Base-by-base conservation (phyloP, 2,888 invertebrate species). In the Eupeodes latifasciatus region DNA sequence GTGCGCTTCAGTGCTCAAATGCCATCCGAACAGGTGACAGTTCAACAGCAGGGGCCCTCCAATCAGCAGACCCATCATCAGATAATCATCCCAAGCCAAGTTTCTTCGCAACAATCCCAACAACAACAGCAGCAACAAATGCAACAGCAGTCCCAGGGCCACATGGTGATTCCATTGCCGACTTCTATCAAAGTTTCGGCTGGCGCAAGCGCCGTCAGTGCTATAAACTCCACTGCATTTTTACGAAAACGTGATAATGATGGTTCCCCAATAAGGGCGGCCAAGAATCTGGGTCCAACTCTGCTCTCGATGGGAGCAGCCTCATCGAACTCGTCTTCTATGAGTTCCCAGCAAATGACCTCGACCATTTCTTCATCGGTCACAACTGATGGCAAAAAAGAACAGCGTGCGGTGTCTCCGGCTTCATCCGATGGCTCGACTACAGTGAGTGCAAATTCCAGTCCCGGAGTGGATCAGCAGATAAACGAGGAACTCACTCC, bases 221-320 rank as follows among this genome's bases (percentile, higher is more conserved):
- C 91, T 1, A n/a, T 91, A 51, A 88, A 89, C 14, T 77, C 87
- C 4, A 91, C 93, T 12, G 97, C 91, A 97, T 98, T 94, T 94
- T 90, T 98, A 81, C 95, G 98, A 84, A 98, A 98, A 94, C 95
- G 98, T 55, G 98, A 98, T 90, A 95, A 96, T 71, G 98, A 98
- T 81, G 93, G 92, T 11, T 95, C 96, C 0, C 95, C 96, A 0
- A 93, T 95, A 83, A 96, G 96, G 86, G 95, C 95, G 0, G 95
- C 95, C 19, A 95, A 95, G 92, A 96, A 96, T 93, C 93, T 96
- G 66, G 94, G 91, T 5, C 93, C 93, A 5, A 93, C 93, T 0
- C 76, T 93, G 62, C 90, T 93, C 0, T 92, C 93, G 1, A 93
- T 93, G 93, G 90, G 91, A 19, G 89, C 61, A 19, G 72, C 82